phyloP scores from a whole-genome alignment of 2,888 invertebrate species.

The Agrilus biguttatus region DNA sequence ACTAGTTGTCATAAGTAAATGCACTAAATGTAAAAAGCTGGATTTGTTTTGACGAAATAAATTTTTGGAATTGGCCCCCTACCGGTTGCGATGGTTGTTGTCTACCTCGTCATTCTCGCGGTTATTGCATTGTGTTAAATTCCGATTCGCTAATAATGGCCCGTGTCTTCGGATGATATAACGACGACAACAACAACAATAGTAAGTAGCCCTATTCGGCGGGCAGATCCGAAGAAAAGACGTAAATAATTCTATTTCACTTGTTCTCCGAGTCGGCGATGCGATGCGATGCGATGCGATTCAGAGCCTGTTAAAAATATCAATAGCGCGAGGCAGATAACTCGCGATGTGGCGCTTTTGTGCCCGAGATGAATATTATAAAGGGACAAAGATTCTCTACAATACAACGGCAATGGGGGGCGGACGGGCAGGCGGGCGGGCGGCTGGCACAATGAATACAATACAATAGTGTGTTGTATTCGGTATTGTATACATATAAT shows the following conservation, averaged over 20 bases:
- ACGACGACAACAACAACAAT: slow-evolving; percentile 3
- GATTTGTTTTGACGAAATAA: too few relatives aligned
- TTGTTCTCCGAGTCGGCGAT: slow-evolving; percentile 7
- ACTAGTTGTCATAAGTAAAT: too few relatives aligned
- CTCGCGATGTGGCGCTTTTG: slow-evolving; percentile 31
- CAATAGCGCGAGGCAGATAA: slow-evolving; percentile 28
- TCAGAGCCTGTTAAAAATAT: slow-evolving; percentile 24
- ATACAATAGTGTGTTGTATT: slow-evolving; percentile 31
- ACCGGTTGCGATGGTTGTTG: too few relatives aligned
- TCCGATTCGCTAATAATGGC: too few relatives aligned
- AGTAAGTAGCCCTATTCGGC: slow-evolving; percentile 13
- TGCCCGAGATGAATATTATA: slow-evolving; percentile 32
- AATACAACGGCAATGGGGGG: slow-evolving; percentile 20
- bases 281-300: slow-evolving; percentile 4
- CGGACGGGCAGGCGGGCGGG: too few relatives aligned
- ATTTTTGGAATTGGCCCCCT: too few relatives aligned
- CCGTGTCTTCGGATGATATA: too few relatives aligned
- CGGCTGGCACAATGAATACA: slow-evolving; percentile 26
- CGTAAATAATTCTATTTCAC: slow-evolving; percentile 16
- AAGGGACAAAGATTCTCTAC: slow-evolving; percentile 32
- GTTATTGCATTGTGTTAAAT: too few relatives aligned
- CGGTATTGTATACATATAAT: slow-evolving; percentile 32
- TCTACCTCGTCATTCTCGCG: too few relatives aligned
- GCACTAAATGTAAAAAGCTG: too few relatives aligned
- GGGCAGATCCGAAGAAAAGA: slow-evolving; percentile 13